Evolutionary conservation across 1,140 invertebrate genomes (phyloP).

Genomic region (Archivesica marissinica): DNA sequence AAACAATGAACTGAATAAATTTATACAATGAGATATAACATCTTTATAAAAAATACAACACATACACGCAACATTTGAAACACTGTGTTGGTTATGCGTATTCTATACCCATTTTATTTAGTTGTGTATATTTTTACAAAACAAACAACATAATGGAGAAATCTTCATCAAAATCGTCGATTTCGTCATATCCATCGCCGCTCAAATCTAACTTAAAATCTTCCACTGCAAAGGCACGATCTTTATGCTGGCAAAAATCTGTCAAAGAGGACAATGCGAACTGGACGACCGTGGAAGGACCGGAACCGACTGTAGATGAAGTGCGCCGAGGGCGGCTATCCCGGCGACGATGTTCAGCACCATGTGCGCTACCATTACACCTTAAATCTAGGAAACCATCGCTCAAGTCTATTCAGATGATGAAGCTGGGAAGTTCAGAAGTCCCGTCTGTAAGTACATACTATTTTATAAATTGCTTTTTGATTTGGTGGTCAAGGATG

Average conservation of each 20-base stretch:
- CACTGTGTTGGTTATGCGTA: too few relatives aligned
- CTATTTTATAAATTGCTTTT: too few relatives aligned
- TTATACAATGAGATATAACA: too few relatives aligned
- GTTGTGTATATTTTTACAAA: neutral
- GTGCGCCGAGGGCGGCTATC: neutral
- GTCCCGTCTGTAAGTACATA: conserved; percentile 57
- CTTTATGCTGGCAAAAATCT: conserved; percentile 57
- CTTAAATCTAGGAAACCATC: conserved; percentile 44
- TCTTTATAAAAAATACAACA: too few relatives aligned
- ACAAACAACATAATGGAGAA: conserved; percentile 37
- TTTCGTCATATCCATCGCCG: conserved; percentile 45
- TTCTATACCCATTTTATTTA: too few relatives aligned
- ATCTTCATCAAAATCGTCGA: conserved; percentile 39
- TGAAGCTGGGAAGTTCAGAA: conserved; percentile 56
- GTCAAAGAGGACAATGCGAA: conserved; percentile 51
- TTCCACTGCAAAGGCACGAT: conserved; percentile 55
- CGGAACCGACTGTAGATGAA: conserved; percentile 10
- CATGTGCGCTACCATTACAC: conserved; percentile 14
- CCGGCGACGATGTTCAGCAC: conserved; percentile 40
- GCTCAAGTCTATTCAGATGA: conserved; percentile 54
- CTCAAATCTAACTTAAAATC: conserved; percentile 57
- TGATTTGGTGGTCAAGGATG: too few relatives aligned
- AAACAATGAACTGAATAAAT: too few relatives aligned
- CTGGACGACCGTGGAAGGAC: conserved; percentile 47
- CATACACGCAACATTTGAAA: too few relatives aligned